Conservation (phyloP, 2,113 vertebrate genomes). For the Salvelinus fontinalis region DNA sequence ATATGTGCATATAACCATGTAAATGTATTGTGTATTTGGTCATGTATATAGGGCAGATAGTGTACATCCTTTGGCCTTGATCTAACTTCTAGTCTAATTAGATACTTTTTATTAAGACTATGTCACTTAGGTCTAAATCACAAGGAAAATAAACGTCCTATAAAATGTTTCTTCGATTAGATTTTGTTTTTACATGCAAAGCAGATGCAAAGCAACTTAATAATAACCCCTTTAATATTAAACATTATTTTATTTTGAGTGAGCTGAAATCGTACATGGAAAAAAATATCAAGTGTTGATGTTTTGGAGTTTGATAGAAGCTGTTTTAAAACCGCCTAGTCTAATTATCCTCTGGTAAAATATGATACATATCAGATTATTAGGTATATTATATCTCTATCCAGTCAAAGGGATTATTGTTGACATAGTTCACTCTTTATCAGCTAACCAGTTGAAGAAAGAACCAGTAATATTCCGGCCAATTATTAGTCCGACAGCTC, state of each 20-base stretch:
- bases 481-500: neutral
- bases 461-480: neutral
- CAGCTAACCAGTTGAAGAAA: no score
- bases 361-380: neutral
- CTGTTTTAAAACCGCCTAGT: constrained; percentile 2
- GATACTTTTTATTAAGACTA: constrained; percentile 73
- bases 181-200: constrained; percentile 41
- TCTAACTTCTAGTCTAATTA: constrained; percentile 68
- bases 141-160: constrained; percentile 71
- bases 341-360: neutral
- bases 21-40: constrained; percentile 74
- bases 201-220: neutral
- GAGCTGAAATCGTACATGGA: neutral
- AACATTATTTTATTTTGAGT: constrained; percentile 7
- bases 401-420: neutral
- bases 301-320: no score
- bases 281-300: no score
- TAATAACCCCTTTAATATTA: constrained; percentile 17
- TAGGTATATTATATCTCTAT: neutral
- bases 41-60: constrained; percentile 64
- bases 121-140: constrained; percentile 56
- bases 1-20: constrained; percentile 78
- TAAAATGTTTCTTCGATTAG: constrained; percentile 55
- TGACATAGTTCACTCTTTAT: neutral
- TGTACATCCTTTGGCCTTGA: constrained; percentile 67